Evolutionary conservation across 2,113 vertebrate species (phyloP), one percentile per base, ranked within the genome.

Genomic region (Phyllostomus hastatus): DNA sequence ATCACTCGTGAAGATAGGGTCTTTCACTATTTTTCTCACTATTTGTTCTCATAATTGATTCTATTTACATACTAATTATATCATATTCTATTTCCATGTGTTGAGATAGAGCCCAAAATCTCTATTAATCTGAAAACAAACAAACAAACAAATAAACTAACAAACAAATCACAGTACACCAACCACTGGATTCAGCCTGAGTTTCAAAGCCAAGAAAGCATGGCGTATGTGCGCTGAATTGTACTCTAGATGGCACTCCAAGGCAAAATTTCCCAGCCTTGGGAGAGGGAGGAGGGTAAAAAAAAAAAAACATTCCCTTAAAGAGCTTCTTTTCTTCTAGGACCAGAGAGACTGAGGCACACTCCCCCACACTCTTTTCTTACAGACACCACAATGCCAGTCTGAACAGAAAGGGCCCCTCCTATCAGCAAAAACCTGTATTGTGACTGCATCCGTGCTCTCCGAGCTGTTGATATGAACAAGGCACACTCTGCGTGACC

Each of bases 201-300:
- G 4, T 80, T 75, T 66, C 67, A 75, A 87, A 79, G 7, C 38
- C 75, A 64, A 72, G 61, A 38, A 22, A 87, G 66, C 41, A 17
- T 26, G 5, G 48, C 10, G 0, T 22, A 5, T 46, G 5, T 43
- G 61, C 38, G 31, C 69, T 22, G 10, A 64, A 75, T 28, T 48
- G 86, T 97, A 98, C 98, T 95, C 98, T 98, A 98, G 98, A 96
- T 98, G 98, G 98, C 94, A 94, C 98, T 98, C 96, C 94, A 98
- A 98, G 98, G 98, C 98, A 96, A 86, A 90, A 75, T 93, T 98
- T 98, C 90, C 11, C 6, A 17, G 41, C 82, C 15, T 59, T 75
- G 35, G 38, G 35, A 14, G 50, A 10, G 54, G 4, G 2, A 33
- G 10, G 7, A 2, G 11, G 15, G 1, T 5, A 4, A 6, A 73